Conservation (phyloP, 2,797 vertebrate genomes). For the Esox lucius region DNA sequence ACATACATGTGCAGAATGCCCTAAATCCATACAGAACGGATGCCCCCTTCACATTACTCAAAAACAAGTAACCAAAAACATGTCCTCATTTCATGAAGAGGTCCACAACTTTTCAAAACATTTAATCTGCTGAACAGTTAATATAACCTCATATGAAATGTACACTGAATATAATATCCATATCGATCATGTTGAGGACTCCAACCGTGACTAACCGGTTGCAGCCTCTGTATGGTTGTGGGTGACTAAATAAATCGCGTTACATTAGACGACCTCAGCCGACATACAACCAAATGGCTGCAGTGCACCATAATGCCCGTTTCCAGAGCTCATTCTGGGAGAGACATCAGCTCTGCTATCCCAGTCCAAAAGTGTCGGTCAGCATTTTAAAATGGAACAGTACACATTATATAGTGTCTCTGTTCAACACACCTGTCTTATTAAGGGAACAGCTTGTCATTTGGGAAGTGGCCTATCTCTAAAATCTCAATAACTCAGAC, state of each 20-base stretch:
- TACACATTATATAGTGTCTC: not conserved
- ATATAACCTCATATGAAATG: not conserved
- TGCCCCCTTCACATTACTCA: too few species aligned
- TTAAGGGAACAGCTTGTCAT: too few species aligned
- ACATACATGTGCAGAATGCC: not conserved
- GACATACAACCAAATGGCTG: too few species aligned
- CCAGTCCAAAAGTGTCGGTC: not conserved
- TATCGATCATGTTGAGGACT: not conserved
- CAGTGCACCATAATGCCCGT: too few species aligned
- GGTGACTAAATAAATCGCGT: not conserved
- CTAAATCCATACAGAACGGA: not conserved
- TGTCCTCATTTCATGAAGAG: too few species aligned
- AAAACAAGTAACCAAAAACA: too few species aligned
- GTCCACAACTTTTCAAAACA: too few species aligned
- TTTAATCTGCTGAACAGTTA: too few species aligned
- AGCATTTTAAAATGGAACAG: not conserved
- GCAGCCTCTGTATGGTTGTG: not conserved
- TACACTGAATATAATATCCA: not conserved
- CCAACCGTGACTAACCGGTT: not conserved
- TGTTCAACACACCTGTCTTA: not conserved
- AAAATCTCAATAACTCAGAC: too few species aligned
- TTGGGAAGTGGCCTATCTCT: too few species aligned
- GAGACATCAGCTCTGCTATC: not conserved
- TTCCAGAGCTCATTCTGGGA: too few species aligned
- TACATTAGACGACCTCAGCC: not conserved